Percentiles rank a stretch among this genome's conserved stretches.
Evolutionary conservation across 1,140 invertebrate genomes (phyloP).

Genomic region (Sitobion miscanthi): DNA sequence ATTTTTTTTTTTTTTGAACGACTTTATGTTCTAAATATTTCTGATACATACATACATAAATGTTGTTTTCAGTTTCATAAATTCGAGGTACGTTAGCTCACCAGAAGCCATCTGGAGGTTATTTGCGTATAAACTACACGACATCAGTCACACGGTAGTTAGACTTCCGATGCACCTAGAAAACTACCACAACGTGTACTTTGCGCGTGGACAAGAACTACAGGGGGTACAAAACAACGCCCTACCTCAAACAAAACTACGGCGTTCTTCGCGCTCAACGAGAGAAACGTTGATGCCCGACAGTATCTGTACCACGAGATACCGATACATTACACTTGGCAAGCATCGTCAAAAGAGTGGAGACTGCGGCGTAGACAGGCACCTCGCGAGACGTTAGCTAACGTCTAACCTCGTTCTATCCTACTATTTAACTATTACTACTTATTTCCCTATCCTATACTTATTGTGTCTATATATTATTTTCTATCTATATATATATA

Average conservation of each 20-base stretch:
- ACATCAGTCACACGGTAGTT: slow-evolving; percentile 61
- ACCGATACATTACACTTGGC: not conserved
- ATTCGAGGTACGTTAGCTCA: slow-evolving; percentile 63
- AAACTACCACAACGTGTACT: not conserved
- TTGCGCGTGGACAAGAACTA: not conserved
- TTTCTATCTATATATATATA: too few relatives aligned
- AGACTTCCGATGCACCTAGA: slow-evolving; percentile 46
- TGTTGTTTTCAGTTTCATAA: slow-evolving; percentile 40
- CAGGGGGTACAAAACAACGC: not conserved
- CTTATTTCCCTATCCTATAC: too few relatives aligned
- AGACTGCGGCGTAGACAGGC: too few relatives aligned
- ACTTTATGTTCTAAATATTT: too few relatives aligned
- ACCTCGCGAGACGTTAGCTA: too few relatives aligned
- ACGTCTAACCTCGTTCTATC: too few relatives aligned
- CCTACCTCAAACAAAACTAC: not conserved
- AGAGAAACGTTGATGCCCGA: not conserved
- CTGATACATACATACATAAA: too few relatives aligned
- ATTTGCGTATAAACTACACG: slow-evolving; percentile 61
- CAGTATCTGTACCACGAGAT: slow-evolving; percentile 1
- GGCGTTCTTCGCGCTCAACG: not conserved
- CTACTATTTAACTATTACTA: too few relatives aligned
- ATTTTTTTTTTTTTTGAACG: too few relatives aligned
- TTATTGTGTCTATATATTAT: too few relatives aligned
- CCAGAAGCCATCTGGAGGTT: slow-evolving; percentile 64
- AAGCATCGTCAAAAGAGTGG: too few relatives aligned